Evolutionary conservation across 2,888 invertebrate species (phyloP), one percentile per base, ranked within the genome.

Genomic region (Pachycephus smyrnensis): DNA sequence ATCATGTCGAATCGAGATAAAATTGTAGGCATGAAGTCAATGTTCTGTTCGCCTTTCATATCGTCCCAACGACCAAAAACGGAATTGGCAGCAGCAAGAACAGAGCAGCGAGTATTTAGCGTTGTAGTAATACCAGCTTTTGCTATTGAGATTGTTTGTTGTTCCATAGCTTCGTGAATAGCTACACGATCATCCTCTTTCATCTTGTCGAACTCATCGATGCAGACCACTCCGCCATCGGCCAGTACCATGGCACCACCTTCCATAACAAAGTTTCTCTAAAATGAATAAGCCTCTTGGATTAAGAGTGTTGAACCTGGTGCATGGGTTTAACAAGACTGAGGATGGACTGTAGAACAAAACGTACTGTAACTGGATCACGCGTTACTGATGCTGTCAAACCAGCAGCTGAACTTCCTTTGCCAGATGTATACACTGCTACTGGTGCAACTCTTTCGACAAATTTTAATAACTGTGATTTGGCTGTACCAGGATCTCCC

Each of bases 161-260:
- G 99, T 91, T 99, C 99, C 99, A 99, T 99, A 35, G 99, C 99
- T 93, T 99, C 99, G 92, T 99, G 99, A 89, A 99, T 99, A 71
- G 99, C 99, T 12, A 99, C 99, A 83, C 99, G 94, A 92, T 99
- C 99, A 90, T 99, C 99, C 92, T 99, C 99, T 77, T 98, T 94
- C 99, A 99, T 99, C 93, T 99, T 99, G 92, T 99, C 99, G 92
- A 99, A 99, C 92, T 99, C 99, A 92, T 99, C 99, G 90, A 99
- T 99, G 91, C 99, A 99, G 1, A 99, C 99, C 1, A 99, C 98
- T 37, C 99, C 99, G 4, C 99, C 99, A 92, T 99, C 99, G 0
- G 99, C 99, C 68, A 99, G 92, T 35, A 99, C 99, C 99, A 99
- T 99, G 1, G 99, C 99, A 12, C 99, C 99, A 15, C 99, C 99